Conservation (phyloP, 2,797 vertebrate genomes). For the Paedocypris micromegethes region DNA sequence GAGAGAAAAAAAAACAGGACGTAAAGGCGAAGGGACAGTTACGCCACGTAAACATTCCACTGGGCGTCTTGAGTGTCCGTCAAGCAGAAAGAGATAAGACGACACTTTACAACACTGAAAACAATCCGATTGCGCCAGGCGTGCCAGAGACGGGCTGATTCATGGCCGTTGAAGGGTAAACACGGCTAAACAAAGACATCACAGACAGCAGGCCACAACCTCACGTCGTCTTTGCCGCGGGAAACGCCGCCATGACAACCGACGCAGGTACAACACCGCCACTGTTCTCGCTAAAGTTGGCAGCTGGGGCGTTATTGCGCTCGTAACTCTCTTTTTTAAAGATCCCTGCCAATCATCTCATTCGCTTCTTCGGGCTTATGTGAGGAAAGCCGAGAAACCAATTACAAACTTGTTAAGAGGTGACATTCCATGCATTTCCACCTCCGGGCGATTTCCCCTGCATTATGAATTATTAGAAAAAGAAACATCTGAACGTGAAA, state of each 20-base stretch:
- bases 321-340: slow-evolving; percentile 21
- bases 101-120: not conserved
- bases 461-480: slow-evolving; percentile 9
- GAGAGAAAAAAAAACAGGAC: slow-evolving; percentile 1
- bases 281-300: slow-evolving; percentile 26
- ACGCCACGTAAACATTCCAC: not conserved
- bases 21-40: not conserved
- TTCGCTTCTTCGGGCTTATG: slow-evolving; percentile 33
- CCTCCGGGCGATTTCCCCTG: slow-evolving; percentile 6
- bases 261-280: slow-evolving; percentile 14
- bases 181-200: slow-evolving; percentile 30
- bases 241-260: slow-evolving; percentile 34
- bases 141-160: slow-evolving; percentile 9
- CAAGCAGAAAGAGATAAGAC: not conserved
- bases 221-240: slow-evolving; percentile 25
- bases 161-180: slow-evolving; percentile 27
- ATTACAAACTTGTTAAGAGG: slow-evolving; percentile 26
- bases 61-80: not conserved
- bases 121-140: slow-evolving; percentile 5
- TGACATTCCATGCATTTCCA: slow-evolving; percentile 26
- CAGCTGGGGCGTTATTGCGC: slow-evolving; percentile 24
- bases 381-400: slow-evolving; percentile 21
- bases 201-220: slow-evolving; percentile 15
- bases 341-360: slow-evolving; percentile 23
- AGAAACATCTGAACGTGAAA: slow-evolving; percentile 23